These are phyloP conservation scores for Sphyrna mokarran DNA, from an alignment of 2,113 vertebrate species.

Conservation along the genomic window DNA sequence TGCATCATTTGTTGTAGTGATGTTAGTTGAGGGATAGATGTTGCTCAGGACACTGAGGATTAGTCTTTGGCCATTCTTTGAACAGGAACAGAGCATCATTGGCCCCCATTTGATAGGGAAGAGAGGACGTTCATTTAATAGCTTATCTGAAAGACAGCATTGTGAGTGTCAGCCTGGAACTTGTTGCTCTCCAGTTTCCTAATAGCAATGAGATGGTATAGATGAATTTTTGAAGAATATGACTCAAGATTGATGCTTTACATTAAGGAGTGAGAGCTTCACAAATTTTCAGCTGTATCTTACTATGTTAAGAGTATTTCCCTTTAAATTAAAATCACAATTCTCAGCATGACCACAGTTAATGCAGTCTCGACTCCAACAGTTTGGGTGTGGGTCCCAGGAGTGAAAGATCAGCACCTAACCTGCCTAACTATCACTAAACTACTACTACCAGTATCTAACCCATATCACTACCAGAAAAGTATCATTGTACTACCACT, in stretches of 20 bases:
- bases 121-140: neutral
- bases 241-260: neutral
- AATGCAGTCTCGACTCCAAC: neutral
- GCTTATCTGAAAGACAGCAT: neutral
- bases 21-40: neutral
- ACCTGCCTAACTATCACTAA: no score
- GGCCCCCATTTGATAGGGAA: neutral
- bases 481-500: no score
- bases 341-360: neutral
- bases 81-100: neutral
- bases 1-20: neutral
- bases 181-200: neutral
- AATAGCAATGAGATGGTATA: neutral
- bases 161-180: neutral
- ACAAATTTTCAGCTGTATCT: neutral
- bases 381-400: no score
- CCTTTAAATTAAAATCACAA: neutral
- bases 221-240: neutral
- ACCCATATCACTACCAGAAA: neutral
- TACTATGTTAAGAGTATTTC: neutral
- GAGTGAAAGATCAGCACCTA: no score
- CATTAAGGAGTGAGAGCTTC: neutral
- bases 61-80: neutral
- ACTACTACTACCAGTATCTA: neutral
- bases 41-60: neutral